phyloP scores from a whole-genome alignment of 2,797 vertebrate species.

The Phalanger gymnotis region DNA sequence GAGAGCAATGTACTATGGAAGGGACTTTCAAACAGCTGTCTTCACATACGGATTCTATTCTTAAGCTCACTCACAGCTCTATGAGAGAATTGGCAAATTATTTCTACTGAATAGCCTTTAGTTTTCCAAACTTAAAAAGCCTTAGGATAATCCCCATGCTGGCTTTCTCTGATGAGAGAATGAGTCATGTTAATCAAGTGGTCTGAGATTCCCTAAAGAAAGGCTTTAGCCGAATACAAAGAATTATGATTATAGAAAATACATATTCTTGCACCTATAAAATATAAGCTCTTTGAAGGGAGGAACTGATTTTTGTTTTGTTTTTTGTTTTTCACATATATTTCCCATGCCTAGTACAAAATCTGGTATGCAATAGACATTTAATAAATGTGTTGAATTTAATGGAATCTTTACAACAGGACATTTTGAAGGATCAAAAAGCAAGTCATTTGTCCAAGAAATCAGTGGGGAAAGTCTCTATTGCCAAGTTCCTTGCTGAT shows the following conservation, averaged over 20 bases:
- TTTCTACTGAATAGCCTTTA: neutral
- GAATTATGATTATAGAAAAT: neutral
- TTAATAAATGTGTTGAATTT: neutral
- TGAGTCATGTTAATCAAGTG: neutral
- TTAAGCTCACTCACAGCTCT: neutral
- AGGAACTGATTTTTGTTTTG: neutral
- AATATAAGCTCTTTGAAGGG: neutral
- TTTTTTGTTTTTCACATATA: too few species aligned
- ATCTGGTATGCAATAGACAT: neutral
- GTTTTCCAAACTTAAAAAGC: neutral
- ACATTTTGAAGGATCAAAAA: neutral
- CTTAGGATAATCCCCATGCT: neutral
- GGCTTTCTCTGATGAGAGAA: neutral
- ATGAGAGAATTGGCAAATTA: neutral
- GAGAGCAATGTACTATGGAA: neutral
- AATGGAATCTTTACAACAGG: neutral
- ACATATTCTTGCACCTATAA: neutral
- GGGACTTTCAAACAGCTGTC: neutral
- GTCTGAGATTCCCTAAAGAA: neutral
- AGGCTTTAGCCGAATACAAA: neutral
- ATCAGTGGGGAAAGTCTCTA: neutral
- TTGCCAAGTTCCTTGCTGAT: neutral
- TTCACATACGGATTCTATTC: neutral
- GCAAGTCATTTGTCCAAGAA: neutral
- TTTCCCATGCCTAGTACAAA: neutral